phyloP scores from a whole-genome alignment of 2,113 vertebrate genomes.

The Dipodomys spectabilis region DNA sequence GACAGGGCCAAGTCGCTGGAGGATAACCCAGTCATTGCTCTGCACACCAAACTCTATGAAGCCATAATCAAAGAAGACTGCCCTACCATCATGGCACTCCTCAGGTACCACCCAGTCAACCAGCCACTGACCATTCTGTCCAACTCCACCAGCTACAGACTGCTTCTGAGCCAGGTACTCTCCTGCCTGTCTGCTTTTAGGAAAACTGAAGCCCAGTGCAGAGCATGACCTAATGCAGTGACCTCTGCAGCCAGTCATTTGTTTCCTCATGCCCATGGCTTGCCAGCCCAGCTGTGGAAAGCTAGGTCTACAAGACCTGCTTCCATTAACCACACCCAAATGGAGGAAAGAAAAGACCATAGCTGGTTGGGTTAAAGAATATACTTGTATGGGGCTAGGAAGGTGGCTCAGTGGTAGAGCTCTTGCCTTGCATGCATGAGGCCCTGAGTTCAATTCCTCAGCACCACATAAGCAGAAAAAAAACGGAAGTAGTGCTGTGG shows the following conservation, averaged over 20 bases:
- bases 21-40: accelerated
- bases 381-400: too few relatives aligned
- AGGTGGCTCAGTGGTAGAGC: too few relatives aligned
- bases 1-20: neutral
- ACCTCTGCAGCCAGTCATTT: neutral
- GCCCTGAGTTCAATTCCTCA: too few relatives aligned
- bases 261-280: neutral
- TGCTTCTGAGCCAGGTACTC: constrained; percentile 71
- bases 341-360: neutral
- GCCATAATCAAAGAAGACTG: constrained; percentile 73
- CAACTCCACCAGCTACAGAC: neutral
- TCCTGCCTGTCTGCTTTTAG: neutral
- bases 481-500: too few relatives aligned
- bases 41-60: constrained; percentile 57
- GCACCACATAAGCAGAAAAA: too few relatives aligned
- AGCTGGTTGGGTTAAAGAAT: accelerated
- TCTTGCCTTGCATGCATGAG: too few relatives aligned
- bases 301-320: neutral
- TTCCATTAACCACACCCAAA: neutral
- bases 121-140: constrained; percentile 69
- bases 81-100: constrained; percentile 25
- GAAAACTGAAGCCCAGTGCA: neutral
- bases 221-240: neutral
- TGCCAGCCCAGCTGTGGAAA: accelerated
- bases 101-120: constrained; percentile 72